Evolutionary conservation across 64 coral and sea anemone species (phyloP), one percentile per base, ranked within the genome.

Genomic region (Orbicella faveolata): DNA sequence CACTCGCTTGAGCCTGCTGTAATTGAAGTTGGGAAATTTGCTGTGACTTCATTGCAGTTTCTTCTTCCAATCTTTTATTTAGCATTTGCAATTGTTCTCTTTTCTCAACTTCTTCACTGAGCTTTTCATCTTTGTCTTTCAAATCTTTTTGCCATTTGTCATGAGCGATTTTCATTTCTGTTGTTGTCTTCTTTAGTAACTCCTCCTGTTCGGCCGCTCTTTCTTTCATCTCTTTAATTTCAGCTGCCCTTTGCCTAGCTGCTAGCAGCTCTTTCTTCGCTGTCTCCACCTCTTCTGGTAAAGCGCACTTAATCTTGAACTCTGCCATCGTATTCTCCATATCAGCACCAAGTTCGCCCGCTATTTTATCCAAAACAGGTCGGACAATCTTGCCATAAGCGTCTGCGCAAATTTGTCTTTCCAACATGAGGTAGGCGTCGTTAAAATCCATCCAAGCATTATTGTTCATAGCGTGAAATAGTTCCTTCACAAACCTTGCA

Each of bases 361-460:
- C 55, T 54, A 30, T 16, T 11, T 74, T 79, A 19, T 54, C 19
- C 35, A 94, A 35, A 61, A 82, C n/a, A 34, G 93, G 93, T 21
- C 89, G 52, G 1, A 94, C 64, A 52, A 87, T 70, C 51, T 86
- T 55, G 7, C 63, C 74, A 75, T 87, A 90, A 11, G 41, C 75
- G 17, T 82, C 39, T 15, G 34, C 66, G 70, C 93, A 94, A 51
- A 94, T 64, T 62, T 87, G 61, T 30, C 78, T 79, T 54, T 94
- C 93, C 51, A 94, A 74, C 51, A 83, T 84, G 16, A 55, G 15
- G 67, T 90, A 94, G 1, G 65, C 83, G 57, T 86, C 83, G 6
- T 74, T 54, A 34, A 94, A 86, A 5, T 87, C 75, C 36, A 90
- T 57, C 88, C 88, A 90, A 30, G 77, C 70, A 51, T 90, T 73